phyloP scores from a whole-genome alignment of 1,140 invertebrate species.

The Diorhabda elongata region DNA sequence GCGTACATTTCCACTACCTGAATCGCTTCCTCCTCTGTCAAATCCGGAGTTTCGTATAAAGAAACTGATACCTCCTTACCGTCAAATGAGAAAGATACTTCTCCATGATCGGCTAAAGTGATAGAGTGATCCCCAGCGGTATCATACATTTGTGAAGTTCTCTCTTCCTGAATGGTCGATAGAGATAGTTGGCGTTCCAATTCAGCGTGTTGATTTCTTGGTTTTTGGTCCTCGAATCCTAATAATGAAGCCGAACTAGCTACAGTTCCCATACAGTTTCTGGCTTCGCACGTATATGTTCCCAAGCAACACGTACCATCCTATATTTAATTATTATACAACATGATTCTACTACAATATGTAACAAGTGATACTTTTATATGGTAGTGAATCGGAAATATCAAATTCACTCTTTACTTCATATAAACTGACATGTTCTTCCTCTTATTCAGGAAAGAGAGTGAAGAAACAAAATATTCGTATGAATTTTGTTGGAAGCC shows the following conservation, averaged over 20 bases:
- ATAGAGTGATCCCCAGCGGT: slow-evolving; percentile 69
- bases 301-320: slow-evolving; percentile 83
- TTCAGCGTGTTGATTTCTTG: slow-evolving; percentile 50
- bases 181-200: slow-evolving; percentile 73
- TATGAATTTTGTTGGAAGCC: no score
- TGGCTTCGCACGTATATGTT: slow-evolving; percentile 89
- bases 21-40: slow-evolving; percentile 85
- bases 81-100: slow-evolving; percentile 85
- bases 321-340: slow-evolving; percentile 22
- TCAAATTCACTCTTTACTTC: no score
- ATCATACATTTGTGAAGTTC: slow-evolving; percentile 82
- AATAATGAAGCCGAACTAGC: slow-evolving; percentile 82
- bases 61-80: slow-evolving; percentile 88
- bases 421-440: no score
- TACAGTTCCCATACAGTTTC: slow-evolving; percentile 87
- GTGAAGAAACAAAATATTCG: no score
- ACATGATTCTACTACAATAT: no score
- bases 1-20: slow-evolving; percentile 93
- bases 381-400: no score
- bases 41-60: slow-evolving; percentile 84
- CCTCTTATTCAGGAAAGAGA: no score
- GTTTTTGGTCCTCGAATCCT: slow-evolving; percentile 74
- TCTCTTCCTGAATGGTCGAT: slow-evolving; percentile 86
- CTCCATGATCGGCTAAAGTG: slow-evolving; percentile 73
- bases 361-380: no score